A percentile compares a stretch with the other conserved stretches of the same genome.
Evolutionary conservation across 1,140 invertebrate genomes (phyloP).

Genomic region (Euborellia annulipes): DNA sequence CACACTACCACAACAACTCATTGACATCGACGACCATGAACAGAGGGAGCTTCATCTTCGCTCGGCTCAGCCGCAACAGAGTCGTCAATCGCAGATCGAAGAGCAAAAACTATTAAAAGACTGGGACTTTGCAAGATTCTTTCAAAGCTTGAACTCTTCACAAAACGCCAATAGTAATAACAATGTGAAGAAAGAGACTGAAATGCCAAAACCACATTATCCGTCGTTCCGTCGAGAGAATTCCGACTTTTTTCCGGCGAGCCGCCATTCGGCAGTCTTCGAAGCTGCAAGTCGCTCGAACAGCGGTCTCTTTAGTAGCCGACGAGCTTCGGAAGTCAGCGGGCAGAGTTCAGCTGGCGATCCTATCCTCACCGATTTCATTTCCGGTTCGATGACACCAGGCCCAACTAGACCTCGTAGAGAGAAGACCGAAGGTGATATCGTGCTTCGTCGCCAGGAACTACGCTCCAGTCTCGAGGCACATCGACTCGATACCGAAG

Average conservation of each 20-base stretch:
- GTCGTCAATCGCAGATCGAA: slow-evolving; percentile 39
- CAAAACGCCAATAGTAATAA: slow-evolving; percentile 5
- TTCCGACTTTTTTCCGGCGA: slow-evolving; percentile 58
- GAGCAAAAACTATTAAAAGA: slow-evolving; percentile 59
- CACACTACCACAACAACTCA: too few relatives aligned
- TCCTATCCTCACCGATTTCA: slow-evolving; percentile 51
- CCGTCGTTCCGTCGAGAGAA: slow-evolving; percentile 62
- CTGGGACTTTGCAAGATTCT: slow-evolving; percentile 70
- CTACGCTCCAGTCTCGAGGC: slow-evolving; percentile 28
- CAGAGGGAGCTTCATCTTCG: too few relatives aligned
- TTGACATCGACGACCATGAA: too few relatives aligned
- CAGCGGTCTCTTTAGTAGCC: slow-evolving; percentile 47
- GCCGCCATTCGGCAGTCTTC: slow-evolving; percentile 55
- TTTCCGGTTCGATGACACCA: neutral
- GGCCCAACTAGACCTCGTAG: slow-evolving; percentile 51
- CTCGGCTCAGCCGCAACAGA: slow-evolving; percentile 12
- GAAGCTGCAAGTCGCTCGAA: slow-evolving; percentile 25
- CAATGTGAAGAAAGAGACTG: slow-evolving; percentile 8
- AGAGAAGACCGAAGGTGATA: slow-evolving; percentile 75
- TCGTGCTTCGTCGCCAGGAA: slow-evolving; percentile 40
- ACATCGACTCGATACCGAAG: slow-evolving; percentile 30
- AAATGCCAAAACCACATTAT: slow-evolving; percentile 39
- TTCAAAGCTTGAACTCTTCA: slow-evolving; percentile 37
- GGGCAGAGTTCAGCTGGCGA: slow-evolving; percentile 38
- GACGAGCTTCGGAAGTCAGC: slow-evolving; percentile 36